These are phyloP conservation scores for Phylloscopus whistleri DNA, from an alignment of 2,113 vertebrate species.

Conservation along the genomic window DNA sequence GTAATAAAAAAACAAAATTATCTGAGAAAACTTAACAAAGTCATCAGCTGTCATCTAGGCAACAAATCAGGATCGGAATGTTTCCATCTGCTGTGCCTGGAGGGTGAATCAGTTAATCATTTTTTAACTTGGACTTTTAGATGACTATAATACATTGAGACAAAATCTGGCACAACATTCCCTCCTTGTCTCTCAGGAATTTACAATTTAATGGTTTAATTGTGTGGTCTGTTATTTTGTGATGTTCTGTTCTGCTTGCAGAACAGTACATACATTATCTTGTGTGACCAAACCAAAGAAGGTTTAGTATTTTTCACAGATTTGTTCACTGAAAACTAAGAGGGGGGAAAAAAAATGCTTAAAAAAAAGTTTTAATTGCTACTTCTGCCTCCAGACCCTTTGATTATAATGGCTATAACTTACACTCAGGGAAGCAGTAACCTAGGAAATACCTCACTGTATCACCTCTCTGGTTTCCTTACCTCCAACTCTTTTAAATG, in stretches of 20 bases:
- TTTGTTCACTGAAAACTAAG: background rate
- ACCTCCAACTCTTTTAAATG: background rate
- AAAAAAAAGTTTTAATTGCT: background rate
- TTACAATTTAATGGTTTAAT: background rate
- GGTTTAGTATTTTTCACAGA: background rate
- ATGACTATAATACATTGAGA: background rate
- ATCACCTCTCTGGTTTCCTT: background rate
- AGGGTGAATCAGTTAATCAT: background rate
- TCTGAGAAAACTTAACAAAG: background rate
- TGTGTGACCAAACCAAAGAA: background rate
- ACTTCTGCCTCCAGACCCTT: background rate
- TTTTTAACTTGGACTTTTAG: background rate
- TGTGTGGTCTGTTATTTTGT: background rate
- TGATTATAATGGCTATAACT: background rate
- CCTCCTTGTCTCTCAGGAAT: background rate
- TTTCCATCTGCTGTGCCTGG: background rate
- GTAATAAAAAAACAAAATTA: background rate
- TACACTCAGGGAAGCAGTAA: background rate
- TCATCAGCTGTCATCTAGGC: background rate
- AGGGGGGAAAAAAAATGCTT: fast-evolving
- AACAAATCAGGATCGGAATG: background rate
- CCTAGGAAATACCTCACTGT: background rate
- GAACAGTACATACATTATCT: background rate
- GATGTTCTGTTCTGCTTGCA: background rate
- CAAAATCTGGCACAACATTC: background rate